Conservation (phyloP, 1,140 invertebrate species). For the Drosophila melanica region DNA sequence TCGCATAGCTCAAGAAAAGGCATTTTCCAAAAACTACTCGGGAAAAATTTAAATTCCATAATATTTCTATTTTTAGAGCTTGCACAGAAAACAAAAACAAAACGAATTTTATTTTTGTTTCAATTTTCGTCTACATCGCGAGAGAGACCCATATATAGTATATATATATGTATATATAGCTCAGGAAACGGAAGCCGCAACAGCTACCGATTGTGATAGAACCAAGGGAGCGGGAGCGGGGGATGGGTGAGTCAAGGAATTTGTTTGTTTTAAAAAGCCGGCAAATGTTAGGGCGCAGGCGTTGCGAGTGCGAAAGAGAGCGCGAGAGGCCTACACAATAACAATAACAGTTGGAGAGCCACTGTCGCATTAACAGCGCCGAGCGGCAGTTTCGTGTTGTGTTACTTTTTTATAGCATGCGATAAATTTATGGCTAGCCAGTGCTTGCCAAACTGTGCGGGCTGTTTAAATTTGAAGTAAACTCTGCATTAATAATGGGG, state of each 20-base stretch:
- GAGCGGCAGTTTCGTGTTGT: conserved; percentile 4
- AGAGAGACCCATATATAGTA: conserved; percentile 34
- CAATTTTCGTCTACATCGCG: conserved; percentile 15
- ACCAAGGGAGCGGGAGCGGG: neutral
- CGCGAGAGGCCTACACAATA: conserved; percentile 6
- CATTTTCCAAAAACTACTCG: conserved; percentile 44
- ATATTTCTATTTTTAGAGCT: conserved; percentile 53
- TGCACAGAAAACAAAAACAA: conserved; percentile 13
- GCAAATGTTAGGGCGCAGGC: conserved; percentile 58
- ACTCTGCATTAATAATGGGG: neutral
- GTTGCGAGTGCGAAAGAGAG: conserved; percentile 20
- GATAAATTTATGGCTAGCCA: conserved; percentile 12
- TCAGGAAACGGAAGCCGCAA: conserved; percentile 69
- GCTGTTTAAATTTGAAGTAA: neutral
- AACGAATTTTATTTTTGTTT: conserved; percentile 62
- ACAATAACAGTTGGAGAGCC: conserved; percentile 43
- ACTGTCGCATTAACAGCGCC: conserved; percentile 25
- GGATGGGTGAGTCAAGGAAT: conserved; percentile 22
- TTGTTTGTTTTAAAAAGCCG: conserved; percentile 60
- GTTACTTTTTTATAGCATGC: conserved; percentile 40
- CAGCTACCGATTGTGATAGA: conserved; percentile 3
- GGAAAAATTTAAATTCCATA: conserved; percentile 44
- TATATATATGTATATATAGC: conserved; percentile 33
- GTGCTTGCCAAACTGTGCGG: conserved; percentile 23
- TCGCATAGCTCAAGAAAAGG: conserved; percentile 20